Conservation (phyloP, 35 echinoderm and acorn worm species). For the Diadema setosum region DNA sequence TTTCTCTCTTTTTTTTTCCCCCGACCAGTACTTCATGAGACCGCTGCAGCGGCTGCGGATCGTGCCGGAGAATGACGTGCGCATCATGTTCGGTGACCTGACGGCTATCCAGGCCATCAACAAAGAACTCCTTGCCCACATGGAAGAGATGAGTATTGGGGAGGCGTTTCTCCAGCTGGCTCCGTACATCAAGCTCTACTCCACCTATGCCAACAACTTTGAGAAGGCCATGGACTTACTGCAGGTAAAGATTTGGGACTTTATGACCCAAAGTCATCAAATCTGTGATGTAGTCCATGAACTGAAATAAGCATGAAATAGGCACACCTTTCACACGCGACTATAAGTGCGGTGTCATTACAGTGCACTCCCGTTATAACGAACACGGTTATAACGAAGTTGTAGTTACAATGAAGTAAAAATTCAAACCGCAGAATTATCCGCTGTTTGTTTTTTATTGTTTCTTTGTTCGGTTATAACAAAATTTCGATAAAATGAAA, state of each 20-base stretch:
- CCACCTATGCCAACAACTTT: slow-evolving; percentile 95
- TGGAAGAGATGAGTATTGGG: slow-evolving; percentile 79
- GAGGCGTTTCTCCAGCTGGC: slow-evolving; percentile 80
- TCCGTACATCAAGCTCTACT: slow-evolving; percentile 85
- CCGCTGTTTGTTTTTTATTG: too few relatives aligned
- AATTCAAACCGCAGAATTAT: too few relatives aligned
- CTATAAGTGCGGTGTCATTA: too few relatives aligned
- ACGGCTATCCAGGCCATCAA: slow-evolving; percentile 87
- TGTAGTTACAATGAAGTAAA: too few relatives aligned
- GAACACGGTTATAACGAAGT: too few relatives aligned
- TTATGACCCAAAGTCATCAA: not conserved
- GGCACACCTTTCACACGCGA: too few relatives aligned
- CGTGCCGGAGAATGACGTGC: slow-evolving; percentile 58
- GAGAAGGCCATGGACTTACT: slow-evolving; percentile 73
- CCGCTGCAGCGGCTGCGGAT: slow-evolving; percentile 54
- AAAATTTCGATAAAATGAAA: too few relatives aligned
- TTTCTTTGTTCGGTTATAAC: too few relatives aligned
- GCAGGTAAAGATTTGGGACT: slow-evolving; percentile 42
- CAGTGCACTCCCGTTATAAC: too few relatives aligned
- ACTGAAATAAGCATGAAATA: too few relatives aligned
- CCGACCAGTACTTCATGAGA: slow-evolving; percentile 75
- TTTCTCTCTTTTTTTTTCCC: too few relatives aligned
- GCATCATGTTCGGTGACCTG: slow-evolving; percentile 78
- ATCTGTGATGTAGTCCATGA: too few relatives aligned
- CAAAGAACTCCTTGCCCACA: slow-evolving; percentile 80